Percentiles rank a stretch among this genome's conserved stretches.
phyloP scores from a whole-genome alignment of 2,888 invertebrate species.

The Drosophila colorata region DNA sequence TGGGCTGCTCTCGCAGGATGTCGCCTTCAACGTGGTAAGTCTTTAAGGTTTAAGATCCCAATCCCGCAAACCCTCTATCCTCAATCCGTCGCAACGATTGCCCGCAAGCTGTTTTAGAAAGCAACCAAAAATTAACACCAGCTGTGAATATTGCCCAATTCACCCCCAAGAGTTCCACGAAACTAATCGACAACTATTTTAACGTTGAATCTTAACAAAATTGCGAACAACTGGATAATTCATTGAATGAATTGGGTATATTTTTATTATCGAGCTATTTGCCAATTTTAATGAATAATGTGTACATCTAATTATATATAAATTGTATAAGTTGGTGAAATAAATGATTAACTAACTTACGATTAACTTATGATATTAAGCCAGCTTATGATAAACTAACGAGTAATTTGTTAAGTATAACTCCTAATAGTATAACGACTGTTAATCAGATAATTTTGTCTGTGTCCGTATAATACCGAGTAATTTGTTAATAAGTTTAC shows the following conservation, averaged over 20 bases:
- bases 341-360: background rate
- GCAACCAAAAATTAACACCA: background rate
- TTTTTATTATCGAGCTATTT: background rate
- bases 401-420: too few species aligned
- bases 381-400: too few species aligned
- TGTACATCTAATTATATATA: background rate
- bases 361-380: background rate
- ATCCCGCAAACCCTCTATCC: too few species aligned
- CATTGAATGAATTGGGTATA: background rate
- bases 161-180: background rate
- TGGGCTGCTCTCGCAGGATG: slow-evolving; percentile 96
- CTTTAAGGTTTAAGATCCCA: background rate
- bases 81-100: background rate
- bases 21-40: slow-evolving; percentile 81
- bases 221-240: background rate
- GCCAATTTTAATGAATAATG: background rate
- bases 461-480: too few species aligned
- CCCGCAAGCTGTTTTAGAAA: slow-evolving; percentile 2
- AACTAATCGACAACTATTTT: background rate
- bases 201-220: background rate
- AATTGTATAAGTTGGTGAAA: slow-evolving; percentile 1
- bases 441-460: too few species aligned
- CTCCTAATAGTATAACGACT: too few species aligned
- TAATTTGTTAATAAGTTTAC: background rate
- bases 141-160: too few species aligned